Evolutionary conservation across 1,140 invertebrate species (phyloP).

Genomic region (Phymastichus coffea): DNA sequence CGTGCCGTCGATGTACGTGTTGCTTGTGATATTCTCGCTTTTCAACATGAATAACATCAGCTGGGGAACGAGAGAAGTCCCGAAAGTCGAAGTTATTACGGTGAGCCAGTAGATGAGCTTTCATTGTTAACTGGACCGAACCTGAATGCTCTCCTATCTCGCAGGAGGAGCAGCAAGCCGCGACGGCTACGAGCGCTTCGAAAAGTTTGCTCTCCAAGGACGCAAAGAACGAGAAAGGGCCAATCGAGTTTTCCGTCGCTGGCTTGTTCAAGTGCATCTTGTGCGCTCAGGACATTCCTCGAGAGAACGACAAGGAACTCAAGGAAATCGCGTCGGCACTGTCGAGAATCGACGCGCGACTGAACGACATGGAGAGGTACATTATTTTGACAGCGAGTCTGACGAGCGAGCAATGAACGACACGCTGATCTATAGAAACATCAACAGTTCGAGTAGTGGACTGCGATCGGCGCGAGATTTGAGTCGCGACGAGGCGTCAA

Average conservation of each 20-base stretch:
- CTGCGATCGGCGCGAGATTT: slow-evolving; percentile 65
- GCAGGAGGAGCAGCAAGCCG: no score
- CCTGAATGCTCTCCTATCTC: no score
- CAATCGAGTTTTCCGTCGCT: slow-evolving; percentile 85
- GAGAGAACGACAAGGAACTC: slow-evolving; percentile 83
- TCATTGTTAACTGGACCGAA: no score
- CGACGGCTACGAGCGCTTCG: no score
- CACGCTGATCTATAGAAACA: no score
- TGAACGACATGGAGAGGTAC: slow-evolving; percentile 81
- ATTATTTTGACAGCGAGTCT: neutral
- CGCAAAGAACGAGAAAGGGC: slow-evolving; percentile 91
- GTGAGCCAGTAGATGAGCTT: no score
- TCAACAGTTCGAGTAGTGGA: slow-evolving; percentile 54
- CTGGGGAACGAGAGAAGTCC: slow-evolving; percentile 97
- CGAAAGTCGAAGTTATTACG: no score
- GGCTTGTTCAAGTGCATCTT: slow-evolving; percentile 88
- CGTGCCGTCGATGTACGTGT: slow-evolving; percentile 97
- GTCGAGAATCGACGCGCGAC: slow-evolving; percentile 73
- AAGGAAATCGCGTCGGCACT: slow-evolving; percentile 82
- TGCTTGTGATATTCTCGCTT: slow-evolving; percentile 95
- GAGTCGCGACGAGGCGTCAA: no score
- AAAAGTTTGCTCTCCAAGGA: slow-evolving; percentile 95
- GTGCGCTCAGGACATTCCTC: slow-evolving; percentile 84
- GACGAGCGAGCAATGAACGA: no score
- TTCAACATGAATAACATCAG: slow-evolving; percentile 98